Evolutionary conservation across 2,797 vertebrate genomes (phyloP).

Genomic region (Steatocranus sp.): DNA sequence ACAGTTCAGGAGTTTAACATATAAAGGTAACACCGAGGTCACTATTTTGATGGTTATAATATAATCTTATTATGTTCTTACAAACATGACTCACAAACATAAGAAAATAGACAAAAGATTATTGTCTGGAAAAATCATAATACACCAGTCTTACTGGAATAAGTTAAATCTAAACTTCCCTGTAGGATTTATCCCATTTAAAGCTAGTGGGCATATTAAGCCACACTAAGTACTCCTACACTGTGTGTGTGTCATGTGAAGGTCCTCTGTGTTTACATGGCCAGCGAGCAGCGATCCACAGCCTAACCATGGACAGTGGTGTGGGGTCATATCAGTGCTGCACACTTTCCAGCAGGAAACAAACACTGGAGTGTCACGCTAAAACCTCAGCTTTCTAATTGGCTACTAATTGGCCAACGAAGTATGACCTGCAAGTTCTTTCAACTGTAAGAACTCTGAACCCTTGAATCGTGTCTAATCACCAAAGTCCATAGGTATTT

Average conservation of each 20-base stretch:
- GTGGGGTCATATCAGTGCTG: conserved; percentile 38
- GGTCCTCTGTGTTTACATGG: conserved; percentile 53
- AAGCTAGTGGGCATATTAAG: conserved; percentile 20
- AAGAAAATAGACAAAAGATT: conserved; percentile 6
- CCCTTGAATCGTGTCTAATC: not conserved
- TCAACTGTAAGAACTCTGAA: not conserved
- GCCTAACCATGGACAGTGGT: conserved; percentile 31
- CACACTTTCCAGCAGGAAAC: conserved; percentile 47
- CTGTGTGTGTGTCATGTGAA: conserved; percentile 53
- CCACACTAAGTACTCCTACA: not conserved
- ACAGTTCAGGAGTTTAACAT: not conserved
- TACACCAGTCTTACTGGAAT: not conserved
- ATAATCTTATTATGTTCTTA: conserved; percentile 17
- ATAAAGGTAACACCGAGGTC: not conserved
- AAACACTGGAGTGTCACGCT: conserved; percentile 52
- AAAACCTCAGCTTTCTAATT: conserved; percentile 56
- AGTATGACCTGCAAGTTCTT: conserved; percentile 23
- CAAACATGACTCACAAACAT: not conserved
- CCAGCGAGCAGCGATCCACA: conserved; percentile 50
- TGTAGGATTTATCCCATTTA: conserved; percentile 25
- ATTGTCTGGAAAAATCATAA: conserved; percentile 4
- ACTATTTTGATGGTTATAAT: not conserved
- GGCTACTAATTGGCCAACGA: conserved; percentile 60
- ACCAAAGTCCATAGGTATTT: not conserved
- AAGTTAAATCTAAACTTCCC: conserved; percentile 18